Conservation (phyloP, 2,888 invertebrate species). For the Epinotia bilunana region DNA sequence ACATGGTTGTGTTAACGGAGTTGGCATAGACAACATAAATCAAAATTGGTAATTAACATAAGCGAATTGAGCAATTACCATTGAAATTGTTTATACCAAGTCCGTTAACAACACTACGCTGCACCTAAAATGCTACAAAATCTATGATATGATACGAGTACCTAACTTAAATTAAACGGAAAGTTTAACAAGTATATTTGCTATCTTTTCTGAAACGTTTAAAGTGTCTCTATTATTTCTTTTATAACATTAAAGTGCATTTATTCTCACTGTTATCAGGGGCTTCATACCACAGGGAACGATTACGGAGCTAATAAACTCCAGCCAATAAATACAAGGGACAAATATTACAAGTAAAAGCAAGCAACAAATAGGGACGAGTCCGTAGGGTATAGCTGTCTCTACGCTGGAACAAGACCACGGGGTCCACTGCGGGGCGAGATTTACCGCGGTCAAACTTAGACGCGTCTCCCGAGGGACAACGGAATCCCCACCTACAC, state of each 20-base stretch:
- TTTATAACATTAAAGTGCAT: slow-evolving; percentile 12
- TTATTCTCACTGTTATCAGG: slow-evolving; percentile 12
- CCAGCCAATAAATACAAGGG: slow-evolving; percentile 37
- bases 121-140: too few relatives aligned
- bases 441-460: slow-evolving; percentile 75
- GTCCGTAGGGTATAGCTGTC: slow-evolving; percentile 58
- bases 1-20: too few relatives aligned
- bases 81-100: too few relatives aligned
- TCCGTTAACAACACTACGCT: too few relatives aligned
- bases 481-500: slow-evolving; percentile 19
- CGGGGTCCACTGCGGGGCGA: slow-evolving; percentile 61
- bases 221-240: background rate
- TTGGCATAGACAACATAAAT: too few relatives aligned
- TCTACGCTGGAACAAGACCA: slow-evolving; percentile 64
- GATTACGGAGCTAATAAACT: slow-evolving; percentile 28
- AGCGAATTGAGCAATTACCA: too few relatives aligned
- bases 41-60: too few relatives aligned
- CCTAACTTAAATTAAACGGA: background rate
- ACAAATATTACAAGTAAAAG: slow-evolving; percentile 27
- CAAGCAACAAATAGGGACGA: slow-evolving; percentile 58
- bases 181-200: background rate
- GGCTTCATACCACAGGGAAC: slow-evolving; percentile 6
- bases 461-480: slow-evolving; percentile 62
- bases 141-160: too few relatives aligned
- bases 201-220: background rate